These are phyloP conservation scores for Urocolius indicus DNA, from an alignment of 2,113 vertebrate species.

Conservation along the genomic window DNA sequence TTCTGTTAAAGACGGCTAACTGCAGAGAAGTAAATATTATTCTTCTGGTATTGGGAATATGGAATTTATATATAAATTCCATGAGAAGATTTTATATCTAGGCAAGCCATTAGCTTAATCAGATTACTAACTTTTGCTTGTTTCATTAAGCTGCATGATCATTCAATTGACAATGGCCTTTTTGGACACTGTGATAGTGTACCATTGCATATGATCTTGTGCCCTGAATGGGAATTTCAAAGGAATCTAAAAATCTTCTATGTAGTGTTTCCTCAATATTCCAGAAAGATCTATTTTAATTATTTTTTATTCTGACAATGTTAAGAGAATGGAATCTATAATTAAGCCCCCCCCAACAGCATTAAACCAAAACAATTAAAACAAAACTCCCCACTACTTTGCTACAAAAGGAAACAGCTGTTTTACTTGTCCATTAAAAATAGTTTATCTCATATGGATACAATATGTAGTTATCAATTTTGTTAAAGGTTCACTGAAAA, in stretches of 20 bases:
- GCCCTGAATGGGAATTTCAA: constrained; percentile 13
- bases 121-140: constrained; percentile 6
- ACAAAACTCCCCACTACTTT: neutral
- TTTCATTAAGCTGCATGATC: neutral
- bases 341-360: neutral
- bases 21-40: constrained; percentile 31
- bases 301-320: too few relatives aligned
- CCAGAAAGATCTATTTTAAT: too few relatives aligned
- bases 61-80: constrained; percentile 15
- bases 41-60: neutral
- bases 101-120: neutral
- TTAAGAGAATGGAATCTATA: too few relatives aligned
- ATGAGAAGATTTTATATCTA: neutral
- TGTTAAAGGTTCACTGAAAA: neutral
- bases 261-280: neutral
- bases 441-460: neutral
- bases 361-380: neutral
- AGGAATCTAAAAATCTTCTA: neutral
- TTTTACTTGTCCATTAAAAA: neutral
- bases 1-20: constrained; percentile 39
- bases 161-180: neutral
- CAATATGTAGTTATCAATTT: neutral
- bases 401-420: neutral
- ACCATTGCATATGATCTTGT: neutral
- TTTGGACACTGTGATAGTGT: neutral